These are phyloP conservation scores for Borostomias antarcticus DNA, from an alignment of 2,797 vertebrate species.

Conservation along the genomic window DNA sequence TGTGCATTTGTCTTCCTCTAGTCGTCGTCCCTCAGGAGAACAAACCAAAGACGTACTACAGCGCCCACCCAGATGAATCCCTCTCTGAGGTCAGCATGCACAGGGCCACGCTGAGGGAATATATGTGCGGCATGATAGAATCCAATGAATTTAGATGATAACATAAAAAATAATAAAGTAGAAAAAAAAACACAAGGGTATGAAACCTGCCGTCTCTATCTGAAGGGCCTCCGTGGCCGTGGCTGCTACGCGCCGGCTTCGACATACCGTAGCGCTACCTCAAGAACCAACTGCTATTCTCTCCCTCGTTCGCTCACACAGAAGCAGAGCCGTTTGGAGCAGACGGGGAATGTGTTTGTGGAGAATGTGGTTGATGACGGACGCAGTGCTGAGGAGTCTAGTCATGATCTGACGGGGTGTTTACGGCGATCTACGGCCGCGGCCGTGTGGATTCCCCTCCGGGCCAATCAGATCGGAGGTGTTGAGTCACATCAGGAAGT, in stretches of 20 bases:
- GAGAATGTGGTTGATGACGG: too few species aligned
- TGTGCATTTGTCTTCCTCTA: constrained; percentile 6
- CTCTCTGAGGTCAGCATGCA: neutral
- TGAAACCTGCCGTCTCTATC: neutral
- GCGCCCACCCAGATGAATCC: neutral
- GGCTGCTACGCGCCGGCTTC: too few species aligned
- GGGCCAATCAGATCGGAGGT: constrained; percentile 50
- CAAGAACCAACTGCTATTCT: too few species aligned
- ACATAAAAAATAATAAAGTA: neutral
- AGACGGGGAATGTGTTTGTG: too few species aligned
- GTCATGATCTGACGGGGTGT: constrained; percentile 44
- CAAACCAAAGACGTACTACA: neutral
- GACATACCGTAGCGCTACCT: too few species aligned
- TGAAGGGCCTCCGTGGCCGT: too few species aligned
- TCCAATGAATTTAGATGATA: neutral
- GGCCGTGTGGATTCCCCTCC: constrained; percentile 32
- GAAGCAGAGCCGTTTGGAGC: too few species aligned
- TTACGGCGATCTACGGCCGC: constrained; percentile 47
- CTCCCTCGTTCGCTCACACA: too few species aligned
- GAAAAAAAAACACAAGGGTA: neutral
- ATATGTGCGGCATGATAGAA: neutral
- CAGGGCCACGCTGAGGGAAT: neutral
- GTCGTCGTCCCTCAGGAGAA: neutral
- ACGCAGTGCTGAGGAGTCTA: too few species aligned
- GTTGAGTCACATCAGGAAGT: constrained; percentile 42